Conservation (phyloP, 2,888 invertebrate species). For the Capitulum mitella region DNA sequence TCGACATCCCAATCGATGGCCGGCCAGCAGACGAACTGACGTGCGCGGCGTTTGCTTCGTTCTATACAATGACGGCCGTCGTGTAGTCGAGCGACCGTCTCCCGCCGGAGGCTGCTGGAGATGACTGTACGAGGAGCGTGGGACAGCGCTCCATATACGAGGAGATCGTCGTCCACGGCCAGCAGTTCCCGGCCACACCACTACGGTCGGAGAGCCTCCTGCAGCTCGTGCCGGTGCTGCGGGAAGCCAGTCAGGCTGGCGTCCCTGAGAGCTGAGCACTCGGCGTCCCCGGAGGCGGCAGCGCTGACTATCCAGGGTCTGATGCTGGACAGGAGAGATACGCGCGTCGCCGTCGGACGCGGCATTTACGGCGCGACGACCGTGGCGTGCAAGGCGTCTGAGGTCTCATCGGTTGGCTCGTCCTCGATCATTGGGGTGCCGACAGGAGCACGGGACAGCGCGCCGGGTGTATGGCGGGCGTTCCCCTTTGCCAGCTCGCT, state of each 20-base stretch:
- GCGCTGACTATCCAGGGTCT: not conserved
- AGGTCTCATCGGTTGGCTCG: not conserved
- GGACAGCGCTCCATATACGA: constrained; percentile 36
- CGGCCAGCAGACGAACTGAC: constrained; percentile 33
- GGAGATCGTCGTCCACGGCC: constrained; percentile 28
- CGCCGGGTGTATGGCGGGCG: not conserved
- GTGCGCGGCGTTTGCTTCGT: constrained; percentile 30
- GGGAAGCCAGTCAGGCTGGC: not conserved
- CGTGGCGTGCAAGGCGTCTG: not conserved
- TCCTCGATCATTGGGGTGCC: not conserved
- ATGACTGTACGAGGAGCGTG: constrained; percentile 32
- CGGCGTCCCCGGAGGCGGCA: not conserved
- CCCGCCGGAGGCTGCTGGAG: constrained; percentile 26
- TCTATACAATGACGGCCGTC: constrained; percentile 33
- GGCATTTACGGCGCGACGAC: not conserved
- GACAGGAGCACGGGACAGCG: not conserved
- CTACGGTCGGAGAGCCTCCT: not conserved
- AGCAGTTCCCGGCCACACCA: constrained; percentile 26
- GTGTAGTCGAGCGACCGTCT: constrained; percentile 31
- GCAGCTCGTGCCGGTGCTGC: not conserved
- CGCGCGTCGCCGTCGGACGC: not conserved
- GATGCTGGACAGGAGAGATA: not conserved
- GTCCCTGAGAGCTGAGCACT: not conserved
- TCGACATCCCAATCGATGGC: constrained; percentile 33
- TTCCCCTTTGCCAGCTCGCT: not conserved